Base-by-base conservation (phyloP, 2,888 invertebrate species). In the Cephus sareptanus region DNA sequence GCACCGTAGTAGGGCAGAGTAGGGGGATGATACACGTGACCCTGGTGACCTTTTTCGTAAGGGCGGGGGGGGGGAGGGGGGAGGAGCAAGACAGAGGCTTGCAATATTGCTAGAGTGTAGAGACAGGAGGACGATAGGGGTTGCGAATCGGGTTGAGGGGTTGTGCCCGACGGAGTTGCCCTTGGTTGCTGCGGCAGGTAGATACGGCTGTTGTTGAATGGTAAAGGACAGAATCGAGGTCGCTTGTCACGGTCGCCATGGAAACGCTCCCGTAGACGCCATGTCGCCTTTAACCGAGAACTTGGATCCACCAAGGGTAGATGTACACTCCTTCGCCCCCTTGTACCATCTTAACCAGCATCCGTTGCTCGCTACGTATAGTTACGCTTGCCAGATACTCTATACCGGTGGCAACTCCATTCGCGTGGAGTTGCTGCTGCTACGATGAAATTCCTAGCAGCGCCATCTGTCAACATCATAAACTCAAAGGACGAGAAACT, bases 191-290 rank as follows among this genome's bases (percentile, higher is more conserved):
- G 40, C 23, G 40, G 6, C 23, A 56, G 40, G 40, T 56, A 56
- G 40, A 56, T 56, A 56, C 2, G 40, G 23, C 1, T 40, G 35
- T 76, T 76, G 35, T 37, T 76, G 34, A 34, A 68, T 56, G 15
- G 40, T 70, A 77, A 80, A 79, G 84, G 83, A 80, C 80, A 80
- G 82, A 82, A 81, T 80, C 77, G 75, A 77, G 81, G 75, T 79
- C 82, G 82, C 83, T 68, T 78, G 81, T 79, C 75, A 33, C 78
- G 83, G 87, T 88, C 84, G 83, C 79, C 87, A 88, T 88, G 88
- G 88, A 80, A 84, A 88, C 88, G 80, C 77, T 77, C 79, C 79
- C 82, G 74, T 79, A 75, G 80, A 81, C 81, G 80, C 83, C 81
- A 81, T 79, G 78, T 83, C 80, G 85, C 81, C 82, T 85, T 85